These are phyloP conservation scores for Coreius guichenoti DNA, from an alignment of 2,797 vertebrate species.

Conservation along the genomic window DNA sequence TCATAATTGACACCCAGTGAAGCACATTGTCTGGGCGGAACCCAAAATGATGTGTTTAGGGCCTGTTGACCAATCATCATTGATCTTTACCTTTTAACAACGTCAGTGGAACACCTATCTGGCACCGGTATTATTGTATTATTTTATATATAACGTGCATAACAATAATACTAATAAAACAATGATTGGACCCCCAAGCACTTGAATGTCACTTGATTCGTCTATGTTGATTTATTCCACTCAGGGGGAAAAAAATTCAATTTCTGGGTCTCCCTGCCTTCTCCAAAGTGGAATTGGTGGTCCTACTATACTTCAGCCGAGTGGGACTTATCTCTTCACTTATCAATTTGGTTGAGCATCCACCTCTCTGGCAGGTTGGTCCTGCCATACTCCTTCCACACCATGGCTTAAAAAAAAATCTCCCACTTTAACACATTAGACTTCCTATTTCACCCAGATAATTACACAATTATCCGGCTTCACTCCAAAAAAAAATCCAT, in stretches of 20 bases:
- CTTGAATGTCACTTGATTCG: background rate
- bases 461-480: constrained; percentile 96
- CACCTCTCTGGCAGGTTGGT: constrained; percentile 65
- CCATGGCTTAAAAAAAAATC: constrained; percentile 74
- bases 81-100: background rate
- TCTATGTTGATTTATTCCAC: background rate
- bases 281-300: constrained; percentile 8
- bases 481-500: constrained; percentile 88
- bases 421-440: constrained; percentile 93
- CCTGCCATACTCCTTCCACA: constrained; percentile 58
- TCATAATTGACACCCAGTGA: background rate
- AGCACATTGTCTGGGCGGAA: background rate
- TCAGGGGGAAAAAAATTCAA: background rate
- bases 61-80: background rate
- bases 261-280: background rate
- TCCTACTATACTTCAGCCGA: constrained; percentile 56
- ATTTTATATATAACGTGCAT: background rate
- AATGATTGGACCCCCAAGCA: background rate
- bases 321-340: constrained; percentile 65
- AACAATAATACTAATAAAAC: background rate
- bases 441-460: constrained; percentile 93
- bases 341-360: constrained; percentile 72
- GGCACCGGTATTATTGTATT: background rate
- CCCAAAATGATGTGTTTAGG: background rate
- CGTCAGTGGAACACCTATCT: background rate